Percentiles rank a stretch among this genome's conserved stretches.
Evolutionary conservation across 2,797 vertebrate genomes (phyloP).

Genomic region (Bradypodion ventrale): DNA sequence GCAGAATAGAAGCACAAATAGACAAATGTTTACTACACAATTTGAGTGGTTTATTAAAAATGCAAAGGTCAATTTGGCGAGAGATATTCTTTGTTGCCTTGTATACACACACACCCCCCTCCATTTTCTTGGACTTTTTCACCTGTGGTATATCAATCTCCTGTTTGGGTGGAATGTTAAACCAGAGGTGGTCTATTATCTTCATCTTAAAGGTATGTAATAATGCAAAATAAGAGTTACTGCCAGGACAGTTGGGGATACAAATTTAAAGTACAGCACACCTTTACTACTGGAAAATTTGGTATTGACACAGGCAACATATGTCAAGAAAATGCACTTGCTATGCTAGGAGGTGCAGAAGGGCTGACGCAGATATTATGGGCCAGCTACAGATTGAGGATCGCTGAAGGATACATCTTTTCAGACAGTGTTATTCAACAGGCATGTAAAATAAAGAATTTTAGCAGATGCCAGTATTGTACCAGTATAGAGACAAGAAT

Average conservation of each 20-base stretch:
- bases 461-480: background rate
- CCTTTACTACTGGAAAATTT: background rate
- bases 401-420: background rate
- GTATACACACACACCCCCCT: background rate
- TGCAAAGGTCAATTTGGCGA: background rate
- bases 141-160: background rate
- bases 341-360: too few species aligned
- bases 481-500: background rate
- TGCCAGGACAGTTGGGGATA: background rate
- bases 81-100: background rate
- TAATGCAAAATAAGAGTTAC: background rate
- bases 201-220: background rate
- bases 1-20: background rate
- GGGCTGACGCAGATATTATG: background rate
- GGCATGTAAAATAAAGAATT: background rate
- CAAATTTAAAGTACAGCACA: background rate
- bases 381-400: background rate
- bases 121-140: slow-evolving; percentile 20
- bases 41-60: background rate
- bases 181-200: background rate
- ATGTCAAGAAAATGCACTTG: background rate
- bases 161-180: background rate
- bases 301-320: background rate
- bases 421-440: background rate
- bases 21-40: background rate